These are phyloP conservation scores for Podarcis lilfordi DNA, from an alignment of 2,797 vertebrate species.

Conservation along the genomic window DNA sequence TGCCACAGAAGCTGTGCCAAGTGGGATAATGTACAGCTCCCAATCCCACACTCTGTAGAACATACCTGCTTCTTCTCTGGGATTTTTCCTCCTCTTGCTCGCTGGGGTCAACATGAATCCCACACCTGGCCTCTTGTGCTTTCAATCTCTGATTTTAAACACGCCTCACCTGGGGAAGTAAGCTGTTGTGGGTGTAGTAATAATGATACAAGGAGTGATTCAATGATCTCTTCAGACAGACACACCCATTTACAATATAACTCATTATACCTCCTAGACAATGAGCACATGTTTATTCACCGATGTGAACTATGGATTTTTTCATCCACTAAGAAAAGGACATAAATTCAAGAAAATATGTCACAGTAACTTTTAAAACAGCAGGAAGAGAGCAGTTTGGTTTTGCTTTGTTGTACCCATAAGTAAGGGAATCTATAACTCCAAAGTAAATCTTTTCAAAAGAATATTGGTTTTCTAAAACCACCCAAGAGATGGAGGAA, in stretches of 20 bases:
- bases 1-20: too few species aligned
- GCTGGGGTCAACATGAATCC: not conserved
- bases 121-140: not conserved
- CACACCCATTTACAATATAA: slow-evolving; percentile 77
- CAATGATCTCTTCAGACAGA: slow-evolving; percentile 74
- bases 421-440: not conserved
- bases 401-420: not conserved
- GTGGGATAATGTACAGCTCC: not conserved
- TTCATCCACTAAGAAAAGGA: not conserved
- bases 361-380: not conserved
- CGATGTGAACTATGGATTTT: not conserved
- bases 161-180: slow-evolving; percentile 80
- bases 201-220: slow-evolving; percentile 82
- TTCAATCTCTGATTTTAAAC: slow-evolving; percentile 78
- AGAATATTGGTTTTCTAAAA: not conserved
- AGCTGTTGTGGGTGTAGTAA: slow-evolving; percentile 71
- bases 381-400: not conserved
- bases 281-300: not conserved
- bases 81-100: not conserved
- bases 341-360: not conserved
- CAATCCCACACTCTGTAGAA: rapidly evolving
- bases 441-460: not conserved
- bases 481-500: too few species aligned
- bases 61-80: not conserved
- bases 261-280: slow-evolving; percentile 58